A percentile compares a stretch with the other conserved stretches of the same genome.
Evolutionary conservation across 2,113 vertebrate species (phyloP).

Genomic region (Lasiurus cinereus): DNA sequence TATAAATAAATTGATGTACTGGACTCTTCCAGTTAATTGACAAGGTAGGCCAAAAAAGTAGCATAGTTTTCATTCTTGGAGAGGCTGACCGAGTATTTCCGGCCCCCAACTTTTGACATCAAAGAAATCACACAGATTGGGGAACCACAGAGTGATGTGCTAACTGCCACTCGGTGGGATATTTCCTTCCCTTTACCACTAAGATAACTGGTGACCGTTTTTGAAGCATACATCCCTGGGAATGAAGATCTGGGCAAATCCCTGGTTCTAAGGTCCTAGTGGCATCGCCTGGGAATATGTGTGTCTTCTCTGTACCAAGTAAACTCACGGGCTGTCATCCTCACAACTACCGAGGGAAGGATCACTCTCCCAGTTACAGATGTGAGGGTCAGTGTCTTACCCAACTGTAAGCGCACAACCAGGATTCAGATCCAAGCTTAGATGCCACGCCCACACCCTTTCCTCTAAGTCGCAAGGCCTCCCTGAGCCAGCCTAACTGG

Average conservation of each 20-base stretch:
- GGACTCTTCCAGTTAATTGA: conserved; percentile 1
- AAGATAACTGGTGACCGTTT: background rate
- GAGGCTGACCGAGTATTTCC: background rate
- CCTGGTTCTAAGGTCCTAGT: background rate
- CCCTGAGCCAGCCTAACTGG: background rate
- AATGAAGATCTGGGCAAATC: background rate
- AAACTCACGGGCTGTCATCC: background rate
- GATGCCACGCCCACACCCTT: background rate
- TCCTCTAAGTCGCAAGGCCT: background rate
- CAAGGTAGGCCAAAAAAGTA: conserved; percentile 25
- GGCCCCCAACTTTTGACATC: background rate
- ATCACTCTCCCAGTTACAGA: background rate
- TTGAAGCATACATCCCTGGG: background rate
- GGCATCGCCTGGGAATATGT: background rate
- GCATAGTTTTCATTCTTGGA: conserved; percentile 31
- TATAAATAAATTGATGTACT: background rate
- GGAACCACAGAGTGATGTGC: background rate
- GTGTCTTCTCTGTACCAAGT: background rate
- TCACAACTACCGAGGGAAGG: background rate
- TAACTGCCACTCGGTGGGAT: background rate
- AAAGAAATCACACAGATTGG: background rate
- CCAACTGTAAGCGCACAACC: background rate
- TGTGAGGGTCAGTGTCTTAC: background rate
- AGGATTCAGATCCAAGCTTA: background rate
- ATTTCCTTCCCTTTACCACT: background rate